Evolutionary conservation across 2,888 invertebrate species (phyloP).

Genomic region (Himalopsyche anomala): DNA sequence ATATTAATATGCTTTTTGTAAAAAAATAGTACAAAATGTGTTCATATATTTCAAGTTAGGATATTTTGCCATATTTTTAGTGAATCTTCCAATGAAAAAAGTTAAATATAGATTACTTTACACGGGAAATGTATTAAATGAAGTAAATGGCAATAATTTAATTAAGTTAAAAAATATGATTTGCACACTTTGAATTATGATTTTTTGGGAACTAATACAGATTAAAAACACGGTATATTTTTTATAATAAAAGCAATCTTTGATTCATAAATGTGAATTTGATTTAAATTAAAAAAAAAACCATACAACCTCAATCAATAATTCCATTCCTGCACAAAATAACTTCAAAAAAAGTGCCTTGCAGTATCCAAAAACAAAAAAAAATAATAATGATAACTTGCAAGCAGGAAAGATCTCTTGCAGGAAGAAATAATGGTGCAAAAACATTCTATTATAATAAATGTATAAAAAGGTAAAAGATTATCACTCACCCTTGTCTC

Average conservation of each 20-base stretch:
- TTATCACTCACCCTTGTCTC: conserved; percentile 92
- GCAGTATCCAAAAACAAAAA: conserved; percentile 63
- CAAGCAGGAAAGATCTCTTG: conserved; percentile 70
- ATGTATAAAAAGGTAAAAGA: conserved; percentile 68
- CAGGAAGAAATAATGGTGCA: conserved; percentile 70
- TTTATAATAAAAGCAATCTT: not conserved
- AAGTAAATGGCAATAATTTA: no score
- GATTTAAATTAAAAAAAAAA: not conserved
- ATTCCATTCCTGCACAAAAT: conserved; percentile 39
- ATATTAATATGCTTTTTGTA: no score
- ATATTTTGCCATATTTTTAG: no score
- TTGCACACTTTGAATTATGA: no score
- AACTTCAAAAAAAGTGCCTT: conserved; percentile 54
- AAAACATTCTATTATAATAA: conserved; percentile 64
- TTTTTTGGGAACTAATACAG: no score
- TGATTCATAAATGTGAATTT: not conserved
- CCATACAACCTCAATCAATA: not conserved
- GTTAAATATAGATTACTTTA: no score
- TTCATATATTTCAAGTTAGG: no score
- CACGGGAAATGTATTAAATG: no score
- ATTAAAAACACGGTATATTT: no score
- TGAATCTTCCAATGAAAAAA: no score
- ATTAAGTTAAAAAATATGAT: no score
- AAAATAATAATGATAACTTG: conserved; percentile 64
- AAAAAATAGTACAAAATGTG: no score